Conservation (phyloP, 2,888 invertebrate species). For the Rhogogaster chlorosoma region DNA sequence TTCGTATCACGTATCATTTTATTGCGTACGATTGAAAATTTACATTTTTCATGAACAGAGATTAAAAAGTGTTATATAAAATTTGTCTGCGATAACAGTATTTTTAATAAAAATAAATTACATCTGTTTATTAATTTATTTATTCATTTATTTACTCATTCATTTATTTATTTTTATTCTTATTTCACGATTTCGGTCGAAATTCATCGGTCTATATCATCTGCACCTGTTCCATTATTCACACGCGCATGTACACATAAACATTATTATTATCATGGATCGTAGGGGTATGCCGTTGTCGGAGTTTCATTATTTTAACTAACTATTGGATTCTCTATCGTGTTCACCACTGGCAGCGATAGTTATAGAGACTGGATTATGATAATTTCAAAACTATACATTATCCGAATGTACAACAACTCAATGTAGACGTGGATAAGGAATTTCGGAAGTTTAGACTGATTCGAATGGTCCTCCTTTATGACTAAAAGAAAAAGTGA, state of each 20-base stretch:
- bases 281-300: neutral
- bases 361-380: neutral
- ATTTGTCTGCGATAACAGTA: conserved; percentile 16
- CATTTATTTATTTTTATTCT: neutral
- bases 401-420: neutral
- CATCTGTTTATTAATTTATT: neutral
- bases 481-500: neutral
- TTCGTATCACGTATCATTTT: conserved; percentile 9
- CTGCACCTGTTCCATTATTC: conserved; percentile 15
- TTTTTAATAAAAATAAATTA: conserved; percentile 33
- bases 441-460: neutral
- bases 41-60: conserved; percentile 13
- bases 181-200: conserved; percentile 8
- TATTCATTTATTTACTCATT: neutral
- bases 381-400: neutral
- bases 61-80: conserved; percentile 17
- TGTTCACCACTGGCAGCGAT: conserved; percentile 29
- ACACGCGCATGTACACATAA: conserved; percentile 1
- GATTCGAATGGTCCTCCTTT: neutral
- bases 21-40: conserved; percentile 27
- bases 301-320: neutral
- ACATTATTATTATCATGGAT: neutral
- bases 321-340: conserved; percentile 21
- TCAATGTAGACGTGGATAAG: neutral
- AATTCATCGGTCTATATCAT: neutral